Conservation (phyloP, 2,113 vertebrate genomes). For the Gambusia affinis region DNA sequence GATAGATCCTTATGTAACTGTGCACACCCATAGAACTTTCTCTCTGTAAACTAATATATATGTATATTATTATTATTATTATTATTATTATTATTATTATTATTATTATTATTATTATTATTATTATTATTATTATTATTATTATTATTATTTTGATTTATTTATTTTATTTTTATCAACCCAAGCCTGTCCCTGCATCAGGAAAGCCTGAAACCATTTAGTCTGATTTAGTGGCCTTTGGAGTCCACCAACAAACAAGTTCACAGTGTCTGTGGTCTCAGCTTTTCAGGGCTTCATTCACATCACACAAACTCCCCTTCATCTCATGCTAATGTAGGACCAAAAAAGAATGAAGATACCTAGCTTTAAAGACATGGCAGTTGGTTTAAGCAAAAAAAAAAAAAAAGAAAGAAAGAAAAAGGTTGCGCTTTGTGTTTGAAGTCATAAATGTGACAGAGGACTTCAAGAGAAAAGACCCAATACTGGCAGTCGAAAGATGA, state of each 20-base stretch:
- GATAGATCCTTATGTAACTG: neutral
- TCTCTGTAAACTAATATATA: neutral
- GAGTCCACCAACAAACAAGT: conserved; percentile 71
- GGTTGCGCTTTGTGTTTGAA: conserved; percentile 78
- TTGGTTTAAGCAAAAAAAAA: conserved; percentile 37
- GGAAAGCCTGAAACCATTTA: neutral
- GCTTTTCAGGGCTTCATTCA: conserved; percentile 65
- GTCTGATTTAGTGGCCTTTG: conserved; percentile 57
- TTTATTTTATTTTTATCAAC: neutral
- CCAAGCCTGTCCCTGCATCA: neutral
- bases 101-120: no score
- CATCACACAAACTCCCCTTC: conserved; percentile 72
- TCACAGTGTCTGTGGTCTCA: conserved; percentile 69
- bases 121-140: no score
- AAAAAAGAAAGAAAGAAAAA: conserved; percentile 40
- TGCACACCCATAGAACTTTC: neutral
- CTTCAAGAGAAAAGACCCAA: conserved; percentile 76
- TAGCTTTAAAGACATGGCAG: conserved; percentile 79
- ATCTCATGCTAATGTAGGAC: conserved; percentile 77
- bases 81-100: no score
- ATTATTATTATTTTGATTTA: no score
- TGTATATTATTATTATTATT: no score
- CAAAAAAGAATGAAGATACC: conserved; percentile 69
- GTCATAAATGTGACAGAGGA: conserved; percentile 80
- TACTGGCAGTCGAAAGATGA: conserved; percentile 80